Evolutionary conservation across 2,888 invertebrate genomes (phyloP).

Genomic region (Drosophila neotestacea): DNA sequence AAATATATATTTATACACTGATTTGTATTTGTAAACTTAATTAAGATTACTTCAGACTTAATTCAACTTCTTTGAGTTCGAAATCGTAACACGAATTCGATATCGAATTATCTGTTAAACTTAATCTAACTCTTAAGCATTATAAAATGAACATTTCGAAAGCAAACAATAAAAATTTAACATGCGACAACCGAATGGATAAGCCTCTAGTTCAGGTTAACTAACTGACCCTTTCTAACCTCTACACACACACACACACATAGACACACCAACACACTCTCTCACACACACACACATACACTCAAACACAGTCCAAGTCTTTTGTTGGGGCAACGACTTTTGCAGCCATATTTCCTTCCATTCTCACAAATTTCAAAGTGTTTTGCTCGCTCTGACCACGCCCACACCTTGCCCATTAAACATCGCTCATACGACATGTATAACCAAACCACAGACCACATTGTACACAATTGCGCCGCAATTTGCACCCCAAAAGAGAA

Average conservation of each 20-base stretch:
- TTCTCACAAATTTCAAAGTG: slow-evolving; percentile 21
- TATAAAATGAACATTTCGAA: slow-evolving; percentile 70
- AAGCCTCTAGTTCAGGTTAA: slow-evolving; percentile 59
- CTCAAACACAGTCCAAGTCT: slow-evolving; percentile 12
- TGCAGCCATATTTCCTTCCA: slow-evolving; percentile 35
- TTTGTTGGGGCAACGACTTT: slow-evolving; percentile 56
- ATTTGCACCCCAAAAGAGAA: slow-evolving; percentile 47
- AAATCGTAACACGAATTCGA: slow-evolving; percentile 40
- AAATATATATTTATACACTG: slow-evolving; percentile 76
- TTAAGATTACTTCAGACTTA: slow-evolving; percentile 78
- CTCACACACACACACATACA: not conserved
- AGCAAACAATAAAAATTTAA: slow-evolving; percentile 58
- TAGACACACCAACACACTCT: not conserved
- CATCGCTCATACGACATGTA: slow-evolving; percentile 56
- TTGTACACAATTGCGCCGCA: slow-evolving; percentile 57
- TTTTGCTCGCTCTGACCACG: slow-evolving; percentile 46
- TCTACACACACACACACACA: slow-evolving; percentile 1
- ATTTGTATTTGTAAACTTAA: slow-evolving; percentile 77
- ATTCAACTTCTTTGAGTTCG: slow-evolving; percentile 68
- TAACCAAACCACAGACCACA: slow-evolving; percentile 32
- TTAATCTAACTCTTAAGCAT: slow-evolving; percentile 64
- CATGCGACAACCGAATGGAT: slow-evolving; percentile 60
- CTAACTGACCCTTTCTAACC: slow-evolving; percentile 21
- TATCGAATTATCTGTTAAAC: slow-evolving; percentile 71
- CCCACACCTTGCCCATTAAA: slow-evolving; percentile 36